phyloP scores from a whole-genome alignment of 2,113 vertebrate species.

The Capreolus pygargus region DNA sequence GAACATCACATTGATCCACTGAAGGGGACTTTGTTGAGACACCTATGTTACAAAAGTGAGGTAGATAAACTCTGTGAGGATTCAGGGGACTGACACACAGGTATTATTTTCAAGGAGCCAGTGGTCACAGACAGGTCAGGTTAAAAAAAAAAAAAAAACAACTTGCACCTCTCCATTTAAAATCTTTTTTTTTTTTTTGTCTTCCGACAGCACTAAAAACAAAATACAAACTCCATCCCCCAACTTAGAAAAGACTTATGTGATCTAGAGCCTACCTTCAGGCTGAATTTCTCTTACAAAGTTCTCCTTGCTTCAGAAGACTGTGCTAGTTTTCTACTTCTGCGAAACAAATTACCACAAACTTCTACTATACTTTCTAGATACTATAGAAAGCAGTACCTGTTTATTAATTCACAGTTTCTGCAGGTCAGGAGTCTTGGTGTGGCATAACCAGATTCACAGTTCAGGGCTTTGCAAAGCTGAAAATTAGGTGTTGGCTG shows the following conservation, averaged over 20 bases:
- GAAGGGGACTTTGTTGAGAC: neutral
- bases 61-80: neutral
- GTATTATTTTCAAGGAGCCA: neutral
- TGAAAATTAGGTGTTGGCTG: neutral
- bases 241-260: neutral
- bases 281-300: neutral
- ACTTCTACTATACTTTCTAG: no score
- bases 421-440: neutral
- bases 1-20: neutral
- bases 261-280: neutral
- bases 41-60: neutral
- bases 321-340: neutral
- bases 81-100: neutral
- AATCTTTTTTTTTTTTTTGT: neutral
- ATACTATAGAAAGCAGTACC: neutral
- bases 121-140: neutral
- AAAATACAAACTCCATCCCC: neutral
- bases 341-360: neutral
- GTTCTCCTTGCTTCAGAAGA: neutral
- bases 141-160: neutral
- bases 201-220: neutral
- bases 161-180: neutral
- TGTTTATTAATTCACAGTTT: neutral
- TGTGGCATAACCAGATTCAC: neutral
- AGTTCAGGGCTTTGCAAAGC: neutral